A percentile compares a stretch with the other conserved stretches of the same genome.
Evolutionary conservation across 1,140 invertebrate genomes (phyloP).

Genomic region (Tetragnatha versicolor): DNA sequence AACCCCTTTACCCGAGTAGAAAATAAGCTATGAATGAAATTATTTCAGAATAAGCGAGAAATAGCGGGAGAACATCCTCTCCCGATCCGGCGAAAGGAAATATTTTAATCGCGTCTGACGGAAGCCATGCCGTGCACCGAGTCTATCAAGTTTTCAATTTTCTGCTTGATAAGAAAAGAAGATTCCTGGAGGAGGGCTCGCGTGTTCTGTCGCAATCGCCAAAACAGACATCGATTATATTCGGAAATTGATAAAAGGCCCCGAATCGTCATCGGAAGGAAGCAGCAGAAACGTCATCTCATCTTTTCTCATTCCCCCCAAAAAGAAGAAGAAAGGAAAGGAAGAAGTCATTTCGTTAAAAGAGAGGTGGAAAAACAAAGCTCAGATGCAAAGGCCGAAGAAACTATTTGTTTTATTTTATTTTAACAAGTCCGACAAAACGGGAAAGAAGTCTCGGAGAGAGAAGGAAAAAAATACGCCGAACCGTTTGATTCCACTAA

Average conservation of each 20-base stretch:
- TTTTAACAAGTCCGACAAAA: conserved; percentile 21
- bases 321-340: conserved; percentile 7
- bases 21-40: too few relatives aligned
- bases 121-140: not conserved
- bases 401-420: conserved; percentile 25
- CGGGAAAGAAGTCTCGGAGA: too few relatives aligned
- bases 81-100: not conserved
- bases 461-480: conserved; percentile 4
- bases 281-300: conserved; percentile 11
- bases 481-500: conserved; percentile 42
- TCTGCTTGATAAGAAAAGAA: conserved; percentile 15
- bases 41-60: not conserved
- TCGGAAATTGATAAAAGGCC: conserved; percentile 38
- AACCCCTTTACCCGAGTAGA: too few relatives aligned
- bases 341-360: too few relatives aligned
- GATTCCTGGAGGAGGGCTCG: not conserved
- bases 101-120: conserved; percentile 18
- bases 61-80: too few relatives aligned
- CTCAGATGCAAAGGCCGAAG: conserved; percentile 5
- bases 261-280: not conserved
- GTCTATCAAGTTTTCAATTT: conserved; percentile 40
- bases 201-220: not conserved
- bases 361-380: too few relatives aligned
- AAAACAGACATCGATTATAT: not conserved
- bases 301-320: not conserved